These are phyloP conservation scores for Drosophila sp. DNA, from an alignment of 1,140 invertebrate species.

Conservation along the genomic window DNA sequence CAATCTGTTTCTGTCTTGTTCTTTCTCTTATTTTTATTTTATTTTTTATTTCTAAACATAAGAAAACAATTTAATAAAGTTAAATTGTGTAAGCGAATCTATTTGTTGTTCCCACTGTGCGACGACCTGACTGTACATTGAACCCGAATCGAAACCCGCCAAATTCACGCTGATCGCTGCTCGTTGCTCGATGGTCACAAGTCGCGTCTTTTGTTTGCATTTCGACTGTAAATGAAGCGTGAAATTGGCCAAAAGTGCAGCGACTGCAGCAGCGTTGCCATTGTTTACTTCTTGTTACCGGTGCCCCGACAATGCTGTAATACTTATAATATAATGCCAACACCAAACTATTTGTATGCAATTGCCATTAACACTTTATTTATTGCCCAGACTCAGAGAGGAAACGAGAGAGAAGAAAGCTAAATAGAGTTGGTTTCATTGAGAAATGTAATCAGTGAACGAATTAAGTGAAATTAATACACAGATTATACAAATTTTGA, in stretches of 20 bases:
- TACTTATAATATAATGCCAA: conserved; percentile 71
- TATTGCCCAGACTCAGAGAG: conserved; percentile 52
- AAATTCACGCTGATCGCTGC: conserved; percentile 52
- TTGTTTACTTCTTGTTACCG: conserved; percentile 82
- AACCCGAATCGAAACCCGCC: conserved; percentile 53
- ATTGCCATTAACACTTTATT: conserved; percentile 84
- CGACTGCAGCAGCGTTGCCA: conserved; percentile 70
- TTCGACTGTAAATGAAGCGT: conserved; percentile 81
- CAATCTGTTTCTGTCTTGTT: too few relatives aligned
- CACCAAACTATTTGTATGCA: conserved; percentile 83
- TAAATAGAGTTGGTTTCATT: conserved; percentile 30
- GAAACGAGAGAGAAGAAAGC: conserved; percentile 18
- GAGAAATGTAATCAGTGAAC: too few relatives aligned
- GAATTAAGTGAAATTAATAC: too few relatives aligned
- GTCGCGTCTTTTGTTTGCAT: conserved; percentile 77
- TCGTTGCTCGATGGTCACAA: conserved; percentile 32
- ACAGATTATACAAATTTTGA: too few relatives aligned
- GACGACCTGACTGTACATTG: conserved; percentile 69
- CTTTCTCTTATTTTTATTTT: too few relatives aligned
- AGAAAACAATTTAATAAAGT: too few relatives aligned
- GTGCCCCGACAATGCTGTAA: conserved; percentile 54
- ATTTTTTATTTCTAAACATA: too few relatives aligned
- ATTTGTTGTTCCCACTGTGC: too few relatives aligned
- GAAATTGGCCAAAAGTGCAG: conserved; percentile 80
- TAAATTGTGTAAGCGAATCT: too few relatives aligned